These are phyloP conservation scores for Rambutsinella grinnellia DNA, from an alignment of 2,888 invertebrate genomes.

Conservation along the genomic window DNA sequence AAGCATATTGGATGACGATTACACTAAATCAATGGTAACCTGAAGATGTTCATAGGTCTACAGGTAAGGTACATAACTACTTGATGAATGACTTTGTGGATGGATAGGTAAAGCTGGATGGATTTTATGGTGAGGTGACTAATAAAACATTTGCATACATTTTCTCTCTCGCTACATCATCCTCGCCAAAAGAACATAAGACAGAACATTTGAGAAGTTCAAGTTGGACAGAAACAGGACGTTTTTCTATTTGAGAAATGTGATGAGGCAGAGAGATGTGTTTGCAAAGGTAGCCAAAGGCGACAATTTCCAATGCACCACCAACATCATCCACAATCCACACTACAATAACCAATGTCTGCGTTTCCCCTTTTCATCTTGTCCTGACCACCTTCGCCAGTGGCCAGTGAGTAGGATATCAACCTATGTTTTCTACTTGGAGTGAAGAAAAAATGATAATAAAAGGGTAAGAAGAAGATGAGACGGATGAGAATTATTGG, in stretches of 20 bases:
- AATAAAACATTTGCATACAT: not conserved
- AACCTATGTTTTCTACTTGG: slow-evolving; percentile 19
- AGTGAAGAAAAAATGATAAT: slow-evolving; percentile 27
- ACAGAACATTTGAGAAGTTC: not conserved
- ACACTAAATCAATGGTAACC: not conserved
- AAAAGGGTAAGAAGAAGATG: slow-evolving; percentile 22
- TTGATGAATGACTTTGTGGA: not conserved
- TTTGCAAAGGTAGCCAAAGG: slow-evolving; percentile 30
- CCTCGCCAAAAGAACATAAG: not conserved
- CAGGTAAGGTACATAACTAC: not conserved
- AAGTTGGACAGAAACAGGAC: slow-evolving; percentile 17
- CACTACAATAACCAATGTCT: slow-evolving; percentile 38
- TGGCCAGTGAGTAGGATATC: slow-evolving; percentile 51
- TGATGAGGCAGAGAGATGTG: slow-evolving; percentile 25
- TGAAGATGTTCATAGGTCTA: not conserved
- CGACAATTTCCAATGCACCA: slow-evolving; percentile 56
- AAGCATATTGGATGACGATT: not conserved
- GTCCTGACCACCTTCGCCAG: slow-evolving; percentile 54
- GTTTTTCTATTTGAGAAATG: slow-evolving; percentile 14
- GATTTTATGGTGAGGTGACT: not conserved
- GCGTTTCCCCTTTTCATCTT: slow-evolving; percentile 24
- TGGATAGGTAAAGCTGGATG: not conserved
- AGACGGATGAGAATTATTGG: slow-evolving; percentile 30
- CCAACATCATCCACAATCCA: slow-evolving; percentile 35
- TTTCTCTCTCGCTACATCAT: not conserved